phyloP scores from a whole-genome alignment of 1,140 invertebrate species.

The Megalonaias nervosa region DNA sequence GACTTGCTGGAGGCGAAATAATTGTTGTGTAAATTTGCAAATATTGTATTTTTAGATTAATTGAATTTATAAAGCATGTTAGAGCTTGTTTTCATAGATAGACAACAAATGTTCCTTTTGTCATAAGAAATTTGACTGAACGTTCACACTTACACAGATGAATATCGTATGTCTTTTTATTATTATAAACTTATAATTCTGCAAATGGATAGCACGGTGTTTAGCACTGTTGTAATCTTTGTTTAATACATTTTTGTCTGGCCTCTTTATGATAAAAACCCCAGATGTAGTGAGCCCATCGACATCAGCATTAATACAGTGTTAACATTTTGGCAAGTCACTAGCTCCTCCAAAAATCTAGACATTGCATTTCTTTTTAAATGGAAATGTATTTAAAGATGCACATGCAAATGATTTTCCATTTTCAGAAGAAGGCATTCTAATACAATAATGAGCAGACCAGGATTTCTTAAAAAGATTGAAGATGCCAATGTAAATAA shows the following conservation, averaged over 20 bases:
- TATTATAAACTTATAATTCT: not conserved
- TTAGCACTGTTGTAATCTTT: not conserved
- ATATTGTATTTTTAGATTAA: too few species aligned
- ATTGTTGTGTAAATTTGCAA: too few species aligned
- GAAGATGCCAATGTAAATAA: conserved; percentile 29
- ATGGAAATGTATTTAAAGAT: not conserved
- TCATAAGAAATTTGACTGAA: too few species aligned
- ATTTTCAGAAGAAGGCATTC: not conserved
- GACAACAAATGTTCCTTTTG: too few species aligned
- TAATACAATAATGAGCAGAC: conserved; percentile 10
- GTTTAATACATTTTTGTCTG: too few species aligned
- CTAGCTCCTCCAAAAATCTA: not conserved
- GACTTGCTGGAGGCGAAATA: too few species aligned
- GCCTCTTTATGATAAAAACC: too few species aligned
- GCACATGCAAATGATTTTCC: not conserved
- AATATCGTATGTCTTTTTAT: too few species aligned
- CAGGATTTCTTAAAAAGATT: conserved; percentile 27
- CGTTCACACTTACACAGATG: too few species aligned
- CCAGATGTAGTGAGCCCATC: not conserved
- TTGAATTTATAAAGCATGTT: too few species aligned
- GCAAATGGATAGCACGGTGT: not conserved
- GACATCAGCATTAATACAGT: not conserved
- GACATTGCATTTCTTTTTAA: not conserved
- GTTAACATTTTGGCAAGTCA: too few species aligned
- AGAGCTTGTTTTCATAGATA: too few species aligned